Evolutionary conservation across 2,113 vertebrate genomes (phyloP), one percentile per base, ranked within the genome.

Genomic region (Psilopogon haemacephalus): DNA sequence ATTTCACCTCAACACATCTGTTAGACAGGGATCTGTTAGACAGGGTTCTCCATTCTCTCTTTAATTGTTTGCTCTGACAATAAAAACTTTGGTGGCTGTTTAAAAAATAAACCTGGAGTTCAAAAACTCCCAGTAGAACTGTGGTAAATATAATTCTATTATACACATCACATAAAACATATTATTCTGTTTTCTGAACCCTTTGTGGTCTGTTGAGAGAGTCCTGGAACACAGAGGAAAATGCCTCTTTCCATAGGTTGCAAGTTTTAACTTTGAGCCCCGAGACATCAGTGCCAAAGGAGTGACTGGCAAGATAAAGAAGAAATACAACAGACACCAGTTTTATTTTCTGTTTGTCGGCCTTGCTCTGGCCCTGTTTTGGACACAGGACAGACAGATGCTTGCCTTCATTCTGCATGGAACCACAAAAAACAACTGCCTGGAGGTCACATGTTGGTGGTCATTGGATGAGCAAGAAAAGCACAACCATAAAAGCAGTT

Each of bases 61-160:
- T 88, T 94, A 90, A 94, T 90, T 94, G 93, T 92, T 93, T 91
- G 68, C 70, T 95, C 89, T 92, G 76, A 76, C 42, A 95, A 74
- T 59, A 83, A 89, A 95, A 71, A 52, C 64, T 89, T 77, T 0
- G 2, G 56, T 73, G 63, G 3, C 48, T 94, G 84, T 88, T 91
- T 92, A 92, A 92, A 84, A 92, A 89, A 92, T 82, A 87, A 94
- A 79, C 23, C 42, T 40, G 42, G 56, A 94, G 74, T 71, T 88
- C 84, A 94, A 92, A 92, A 92, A 70, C 27, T 86, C 87, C 87
- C 84, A 54, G 71, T 55, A 83, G 93, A 92, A 77, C 56, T 71
- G 84, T 60, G 68, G 74, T 93, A 64, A 88, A 86, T 70, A 60
- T 59, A 76, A 96, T 94, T 94, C 90, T 80, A 84, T 79, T 93